Base-by-base conservation (phyloP, 2,113 vertebrate genomes). In the Brienomyrus brachyistius region DNA sequence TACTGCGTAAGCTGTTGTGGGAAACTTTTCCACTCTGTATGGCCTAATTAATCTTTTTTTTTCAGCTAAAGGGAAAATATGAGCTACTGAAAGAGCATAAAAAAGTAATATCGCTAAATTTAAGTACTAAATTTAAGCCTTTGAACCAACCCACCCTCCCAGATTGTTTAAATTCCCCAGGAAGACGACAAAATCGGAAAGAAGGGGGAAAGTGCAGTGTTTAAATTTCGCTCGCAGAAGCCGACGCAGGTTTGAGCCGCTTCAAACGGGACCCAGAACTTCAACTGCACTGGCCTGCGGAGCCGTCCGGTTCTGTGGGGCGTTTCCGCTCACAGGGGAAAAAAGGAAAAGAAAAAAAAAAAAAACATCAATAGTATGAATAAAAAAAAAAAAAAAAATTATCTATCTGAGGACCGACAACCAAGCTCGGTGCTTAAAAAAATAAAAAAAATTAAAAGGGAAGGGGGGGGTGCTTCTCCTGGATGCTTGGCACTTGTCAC, bases 401-500 rank as follows among this genome's bases (percentile, higher is more conserved):
- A 47, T 50, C 50, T 74, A 88, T 89, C n/a, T 17, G 66, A 66
- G 40, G 27, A 54, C 47, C 88, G 27, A 87, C 85, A 66, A 59
- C 88, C 54, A 87, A 19, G 59, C 90, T 35, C 50, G 77, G 86
- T 54, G 62, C 86, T 66, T 89, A 89, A 80, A 88, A 91, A 51
- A 88, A 80, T 90, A 1, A 2, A 43, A 77, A 74, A 90, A 91
- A 88, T 91, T 66, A 90, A 52, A 80, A 80, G 15, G 74, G 74
- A 1, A 40, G 40, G 50, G 56, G 51, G 83, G 35, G 89, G 84
- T 88, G 90, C 88, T 85, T 92, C 40, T 92, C 91, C 93, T 90
- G 90, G 88, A 90, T 17, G 91, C 94, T 95, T 96, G 95, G 95
- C 94, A 95, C 94, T 93, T 91, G 31, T 83, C 45, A 80, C 50